A percentile compares a stretch with the other conserved stretches of the same genome.
Conservation (phyloP, 2,888 invertebrate species). For the Eurytoma californica region DNA sequence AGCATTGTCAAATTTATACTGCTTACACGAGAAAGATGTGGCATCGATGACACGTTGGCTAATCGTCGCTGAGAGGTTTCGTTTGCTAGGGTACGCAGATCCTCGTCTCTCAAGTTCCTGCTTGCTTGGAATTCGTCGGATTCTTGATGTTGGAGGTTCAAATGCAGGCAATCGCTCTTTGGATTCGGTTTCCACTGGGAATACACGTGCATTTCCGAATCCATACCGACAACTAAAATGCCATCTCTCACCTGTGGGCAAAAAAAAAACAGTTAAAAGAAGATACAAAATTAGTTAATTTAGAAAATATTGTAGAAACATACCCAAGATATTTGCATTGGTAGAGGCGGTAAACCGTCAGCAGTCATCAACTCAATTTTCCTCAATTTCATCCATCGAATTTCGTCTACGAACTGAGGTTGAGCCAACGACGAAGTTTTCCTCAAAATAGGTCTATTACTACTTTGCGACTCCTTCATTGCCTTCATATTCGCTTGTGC, state of each 20-base stretch:
- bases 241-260: slow-evolving; percentile 85
- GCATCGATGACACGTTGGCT: slow-evolving; percentile 86
- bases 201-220: slow-evolving; percentile 99
- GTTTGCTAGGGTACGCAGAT: slow-evolving; percentile 81
- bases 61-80: slow-evolving; percentile 82
- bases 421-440: slow-evolving; percentile 94
- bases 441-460: slow-evolving; percentile 88
- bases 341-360: slow-evolving; percentile 96
- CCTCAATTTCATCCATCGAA: slow-evolving; percentile 96
- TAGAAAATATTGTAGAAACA: neutral
- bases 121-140: slow-evolving; percentile 84
- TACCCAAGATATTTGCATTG: slow-evolving; percentile 98
- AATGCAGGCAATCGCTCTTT: slow-evolving; percentile 70
- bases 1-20: slow-evolving; percentile 89
- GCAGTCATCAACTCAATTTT: slow-evolving; percentile 94
- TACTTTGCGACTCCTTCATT: slow-evolving; percentile 90
- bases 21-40: slow-evolving; percentile 88
- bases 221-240: slow-evolving; percentile 98
- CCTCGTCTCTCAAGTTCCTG: slow-evolving; percentile 84
- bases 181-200: slow-evolving; percentile 95
- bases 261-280: neutral
- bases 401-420: slow-evolving; percentile 92
- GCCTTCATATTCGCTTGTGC: slow-evolving; percentile 96
- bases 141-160: slow-evolving; percentile 76
- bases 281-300: neutral